These are phyloP conservation scores for Bombus confusus DNA, from an alignment of 1,140 invertebrate species.

Conservation along the genomic window DNA sequence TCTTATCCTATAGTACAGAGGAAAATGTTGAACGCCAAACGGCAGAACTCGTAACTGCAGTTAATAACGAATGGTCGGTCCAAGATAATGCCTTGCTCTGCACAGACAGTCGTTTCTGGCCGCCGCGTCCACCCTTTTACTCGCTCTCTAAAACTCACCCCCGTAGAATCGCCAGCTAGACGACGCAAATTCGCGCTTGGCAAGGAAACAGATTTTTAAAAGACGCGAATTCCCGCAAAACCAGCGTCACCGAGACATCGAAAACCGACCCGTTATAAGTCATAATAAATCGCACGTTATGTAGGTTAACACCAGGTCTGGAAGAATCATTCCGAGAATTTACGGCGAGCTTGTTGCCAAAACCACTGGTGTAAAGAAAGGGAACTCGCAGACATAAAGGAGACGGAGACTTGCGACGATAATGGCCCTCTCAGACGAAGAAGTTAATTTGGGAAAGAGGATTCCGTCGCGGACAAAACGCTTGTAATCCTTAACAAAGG, in stretches of 20 bases:
- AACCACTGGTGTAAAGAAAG: constrained; percentile 60
- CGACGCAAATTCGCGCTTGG: constrained; percentile 44
- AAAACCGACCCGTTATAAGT: constrained; percentile 57
- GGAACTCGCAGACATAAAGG: constrained; percentile 24
- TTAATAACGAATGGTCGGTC: constrained; percentile 44
- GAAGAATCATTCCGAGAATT: constrained; percentile 69
- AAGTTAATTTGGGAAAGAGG: constrained; percentile 72
- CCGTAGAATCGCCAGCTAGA: background rate
- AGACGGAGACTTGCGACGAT: constrained; percentile 54
- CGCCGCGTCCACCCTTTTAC: background rate
- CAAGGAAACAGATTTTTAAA: constrained; percentile 48
- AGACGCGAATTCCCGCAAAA: constrained; percentile 30
- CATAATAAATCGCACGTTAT: constrained; percentile 65
- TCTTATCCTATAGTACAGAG: too few relatives aligned
- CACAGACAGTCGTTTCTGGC: background rate
- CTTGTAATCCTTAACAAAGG: constrained; percentile 68
- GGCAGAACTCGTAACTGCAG: background rate
- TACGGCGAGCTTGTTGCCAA: constrained; percentile 69
- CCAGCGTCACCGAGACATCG: constrained; percentile 22
- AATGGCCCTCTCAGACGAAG: constrained; percentile 58
- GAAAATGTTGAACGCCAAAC: background rate
- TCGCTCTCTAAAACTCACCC: background rate
- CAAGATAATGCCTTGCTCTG: constrained; percentile 33
- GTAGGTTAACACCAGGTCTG: constrained; percentile 59
- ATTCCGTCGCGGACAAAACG: constrained; percentile 55